These are phyloP conservation scores for Ptychobarbus kaznakovi DNA, from an alignment of 2,797 vertebrate genomes.

Conservation along the genomic window DNA sequence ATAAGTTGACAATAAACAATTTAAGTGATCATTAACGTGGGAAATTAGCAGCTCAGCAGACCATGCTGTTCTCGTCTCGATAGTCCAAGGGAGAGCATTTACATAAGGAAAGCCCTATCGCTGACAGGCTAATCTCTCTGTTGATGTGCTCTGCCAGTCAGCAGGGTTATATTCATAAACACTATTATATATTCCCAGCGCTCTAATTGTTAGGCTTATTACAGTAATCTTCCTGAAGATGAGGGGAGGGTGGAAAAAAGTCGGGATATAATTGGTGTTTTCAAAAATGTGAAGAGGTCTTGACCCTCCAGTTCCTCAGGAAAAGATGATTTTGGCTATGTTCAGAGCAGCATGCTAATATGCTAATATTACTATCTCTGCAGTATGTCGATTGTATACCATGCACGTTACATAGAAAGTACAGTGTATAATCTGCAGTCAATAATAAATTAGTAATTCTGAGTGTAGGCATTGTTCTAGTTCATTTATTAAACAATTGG, in stretches of 20 bases:
- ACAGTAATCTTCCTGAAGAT: slow-evolving; percentile 31
- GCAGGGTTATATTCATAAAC: slow-evolving; percentile 40
- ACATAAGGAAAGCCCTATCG: neutral
- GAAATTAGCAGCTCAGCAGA: slow-evolving; percentile 21
- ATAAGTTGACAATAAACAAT: neutral
- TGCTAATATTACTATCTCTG: neutral
- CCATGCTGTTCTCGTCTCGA: neutral
- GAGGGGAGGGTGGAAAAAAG: neutral
- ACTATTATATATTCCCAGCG: slow-evolving; percentile 22
- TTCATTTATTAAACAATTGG: neutral
- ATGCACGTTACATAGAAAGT: neutral
- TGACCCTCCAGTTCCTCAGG: slow-evolving; percentile 6
- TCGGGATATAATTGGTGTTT: slow-evolving; percentile 24
- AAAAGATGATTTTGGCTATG: neutral
- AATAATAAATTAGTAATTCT: neutral
- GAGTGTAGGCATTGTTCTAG: neutral
- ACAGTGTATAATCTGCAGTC: neutral
- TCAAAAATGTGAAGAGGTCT: slow-evolving; percentile 8
- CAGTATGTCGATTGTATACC: neutral
- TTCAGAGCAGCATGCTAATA: neutral
- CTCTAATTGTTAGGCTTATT: slow-evolving; percentile 12
- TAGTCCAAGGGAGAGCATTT: slow-evolving; percentile 17
- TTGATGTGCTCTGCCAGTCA: slow-evolving; percentile 43
- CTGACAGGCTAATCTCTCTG: slow-evolving; percentile 23
- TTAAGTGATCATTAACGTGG: neutral